Evolutionary conservation across 2,888 invertebrate genomes (phyloP), one percentile per base, ranked within the genome.

Genomic region (Orthonychiurus folsomi): DNA sequence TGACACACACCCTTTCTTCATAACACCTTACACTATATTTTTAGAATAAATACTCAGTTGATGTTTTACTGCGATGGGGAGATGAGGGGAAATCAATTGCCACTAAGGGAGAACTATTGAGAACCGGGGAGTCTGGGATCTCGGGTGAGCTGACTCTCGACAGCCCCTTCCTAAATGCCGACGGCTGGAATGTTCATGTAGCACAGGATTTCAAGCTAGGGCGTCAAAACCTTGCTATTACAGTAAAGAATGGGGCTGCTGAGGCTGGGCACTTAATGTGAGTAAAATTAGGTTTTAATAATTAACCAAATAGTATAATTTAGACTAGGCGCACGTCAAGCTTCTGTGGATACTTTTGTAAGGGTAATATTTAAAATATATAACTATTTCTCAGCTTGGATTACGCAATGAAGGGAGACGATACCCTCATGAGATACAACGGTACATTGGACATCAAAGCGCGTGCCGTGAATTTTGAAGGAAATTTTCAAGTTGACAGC

Each of bases 401-500:
- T 9, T 70, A 69, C 24, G 66, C 68, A n/a, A 56, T 61, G 48
- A 71, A 61, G 25, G 65, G 53, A 12, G 68, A 69, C 37, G 61
- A 66, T 21, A 61, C 65, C n/a, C 62, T 64, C 18, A 56, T 61
- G 20, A 63, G 55, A 21, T 66, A 66, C 54, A 64, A 66, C 27
- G 69, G 67, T 18, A 56, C 63, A 2, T 24, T 69, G 1, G 61
- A 60, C 18, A 2, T 73, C 9, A 64, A 67, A 23, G 60, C 63
- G 2, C 61, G 62, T 1, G 48, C 47, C 2, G 37, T 63, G n/a
- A 56, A 48, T 3, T 66, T 69, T 53, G 59, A 63, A 50, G 71
- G 71, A 50, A 67, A 65, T 15, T 73, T 73, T 70, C 65, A 62
- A 18, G 57, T 70, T 9, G 71, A 70, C 20, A 67, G 69, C 26